Base-by-base conservation (phyloP, 2,113 vertebrate species). In the Ptychochromis oligacanthus region DNA sequence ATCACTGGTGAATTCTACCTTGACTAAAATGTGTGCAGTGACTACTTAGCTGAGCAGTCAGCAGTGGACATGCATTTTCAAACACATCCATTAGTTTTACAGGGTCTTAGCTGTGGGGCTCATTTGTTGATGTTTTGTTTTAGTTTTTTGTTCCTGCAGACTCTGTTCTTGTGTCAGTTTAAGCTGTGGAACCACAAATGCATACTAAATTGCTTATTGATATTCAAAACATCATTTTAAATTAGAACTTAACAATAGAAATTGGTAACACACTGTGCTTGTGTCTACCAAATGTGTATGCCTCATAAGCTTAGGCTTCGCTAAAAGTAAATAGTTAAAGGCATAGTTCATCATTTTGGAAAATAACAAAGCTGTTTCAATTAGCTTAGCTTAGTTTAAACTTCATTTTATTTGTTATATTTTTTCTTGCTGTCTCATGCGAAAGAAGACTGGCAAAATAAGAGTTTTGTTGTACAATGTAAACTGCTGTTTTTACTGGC, bases 101-200 rank as follows among this genome's bases (percentile, higher is more conserved):
- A 57, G 56, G 74, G 60, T 88, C 64, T 91, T 80, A 58, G 77
- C 88, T 75, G 40, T 13, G 49, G 78, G 55, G 52, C 84, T 88
- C 80, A 61, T 88, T 88, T 83, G 88, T 75, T 77, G 77, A 82
- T 85, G 77, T 85, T 91, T 85, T 80, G 75, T 56, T 75, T 74
- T 75, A 84, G 70, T 62, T 82, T 61, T 78, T 46, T 55, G n/a
- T 84, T 87, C 18, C 40, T 79, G 78, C 17, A 1, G 75, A 83
- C 82, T 83, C 43, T 86, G 75, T 87, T 76, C 60, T 81, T 78
- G 54, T 75, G 83, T 78, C 86, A 88, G 79, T 92, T 88, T 86
- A 60, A 24, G 65, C 81, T 77, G 55, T 5, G 1, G 80, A 75
- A 70, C 82, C 75, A 91, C 74, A 87, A 83, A 90, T 83, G 74